Percentiles rank a stretch among this genome's conserved stretches.
Conservation (phyloP, 2,888 invertebrate species). For the Ormyrus nitidulus region DNA sequence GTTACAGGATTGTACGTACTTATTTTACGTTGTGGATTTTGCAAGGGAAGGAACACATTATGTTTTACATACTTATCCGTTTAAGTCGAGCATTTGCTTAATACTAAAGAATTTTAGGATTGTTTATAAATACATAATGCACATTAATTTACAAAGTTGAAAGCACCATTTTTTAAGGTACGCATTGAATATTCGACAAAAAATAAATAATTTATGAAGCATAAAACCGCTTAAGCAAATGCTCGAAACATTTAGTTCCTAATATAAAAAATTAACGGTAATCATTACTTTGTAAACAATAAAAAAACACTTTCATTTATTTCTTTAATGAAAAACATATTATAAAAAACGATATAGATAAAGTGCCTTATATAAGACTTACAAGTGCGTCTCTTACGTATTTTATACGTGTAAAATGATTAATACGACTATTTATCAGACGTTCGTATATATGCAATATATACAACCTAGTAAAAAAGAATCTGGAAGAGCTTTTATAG, state of each 20-base stretch:
- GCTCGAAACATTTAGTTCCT: not conserved
- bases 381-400: constrained; percentile 20
- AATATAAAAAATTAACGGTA: constrained; percentile 10
- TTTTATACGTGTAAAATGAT: constrained; percentile 30
- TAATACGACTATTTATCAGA: constrained; percentile 7
- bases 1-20: constrained; percentile 44
- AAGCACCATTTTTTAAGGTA: constrained; percentile 11
- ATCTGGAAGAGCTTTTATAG: constrained; percentile 48
- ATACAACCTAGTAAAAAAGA: constrained; percentile 48
- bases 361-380: constrained; percentile 33
- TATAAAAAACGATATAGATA: constrained; percentile 31
- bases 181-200: not conserved
- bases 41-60: constrained; percentile 37
- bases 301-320: constrained; percentile 28
- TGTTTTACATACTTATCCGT: constrained; percentile 21
- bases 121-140: not conserved
- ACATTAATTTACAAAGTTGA: constrained; percentile 25
- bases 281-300: constrained; percentile 14
- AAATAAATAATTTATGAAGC: not conserved
- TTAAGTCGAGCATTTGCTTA: constrained; percentile 5
- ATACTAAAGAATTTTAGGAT: constrained; percentile 8
- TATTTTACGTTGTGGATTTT: constrained; percentile 30
- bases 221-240: not conserved
- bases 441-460: constrained; percentile 21
- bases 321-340: constrained; percentile 30